Conservation (phyloP, 2,888 invertebrate genomes). For the Tyria jacobaeae region DNA sequence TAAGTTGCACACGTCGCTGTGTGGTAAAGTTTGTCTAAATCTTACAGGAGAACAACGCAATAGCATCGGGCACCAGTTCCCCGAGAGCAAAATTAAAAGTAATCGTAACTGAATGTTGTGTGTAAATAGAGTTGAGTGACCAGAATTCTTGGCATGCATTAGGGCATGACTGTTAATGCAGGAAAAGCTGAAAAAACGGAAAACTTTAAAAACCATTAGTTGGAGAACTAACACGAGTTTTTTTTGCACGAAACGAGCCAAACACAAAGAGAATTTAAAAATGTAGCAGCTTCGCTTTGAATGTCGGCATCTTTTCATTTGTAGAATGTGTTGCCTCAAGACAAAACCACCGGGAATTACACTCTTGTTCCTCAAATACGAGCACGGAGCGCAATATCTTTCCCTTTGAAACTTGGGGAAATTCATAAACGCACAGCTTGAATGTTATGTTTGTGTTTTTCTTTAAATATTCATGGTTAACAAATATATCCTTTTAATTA, state of each 20-base stretch:
- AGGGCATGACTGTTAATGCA: conserved; percentile 41
- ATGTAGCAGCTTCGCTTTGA: conserved; percentile 74
- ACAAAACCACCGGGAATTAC: conserved; percentile 83
- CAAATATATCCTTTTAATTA: conserved; percentile 53
- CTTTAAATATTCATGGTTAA: conserved; percentile 55
- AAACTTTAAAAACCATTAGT: conserved; percentile 67
- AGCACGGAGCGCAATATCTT: conserved; percentile 75
- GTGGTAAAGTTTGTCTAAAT: conserved; percentile 58
- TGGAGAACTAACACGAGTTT: conserved; percentile 56
- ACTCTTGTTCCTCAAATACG: conserved; percentile 81
- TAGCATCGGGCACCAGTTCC: conserved; percentile 48
- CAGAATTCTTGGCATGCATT: conserved; percentile 54
- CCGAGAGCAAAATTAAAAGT: conserved; percentile 66
- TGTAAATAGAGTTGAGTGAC: conserved; percentile 58
- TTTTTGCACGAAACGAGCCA: conserved; percentile 55
- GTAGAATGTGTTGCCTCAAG: conserved; percentile 75
- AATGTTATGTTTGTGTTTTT: conserved; percentile 68
- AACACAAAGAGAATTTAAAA: conserved; percentile 70
- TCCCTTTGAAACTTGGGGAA: conserved; percentile 78
- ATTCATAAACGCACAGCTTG: conserved; percentile 78
- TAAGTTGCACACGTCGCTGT: conserved; percentile 33
- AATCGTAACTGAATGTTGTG: conserved; percentile 59
- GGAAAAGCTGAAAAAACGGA: conserved; percentile 50
- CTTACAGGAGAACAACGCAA: conserved; percentile 42
- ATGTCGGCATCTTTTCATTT: conserved; percentile 79